phyloP scores from a whole-genome alignment of 2,888 invertebrate species.

The Choreutis nemorana region DNA sequence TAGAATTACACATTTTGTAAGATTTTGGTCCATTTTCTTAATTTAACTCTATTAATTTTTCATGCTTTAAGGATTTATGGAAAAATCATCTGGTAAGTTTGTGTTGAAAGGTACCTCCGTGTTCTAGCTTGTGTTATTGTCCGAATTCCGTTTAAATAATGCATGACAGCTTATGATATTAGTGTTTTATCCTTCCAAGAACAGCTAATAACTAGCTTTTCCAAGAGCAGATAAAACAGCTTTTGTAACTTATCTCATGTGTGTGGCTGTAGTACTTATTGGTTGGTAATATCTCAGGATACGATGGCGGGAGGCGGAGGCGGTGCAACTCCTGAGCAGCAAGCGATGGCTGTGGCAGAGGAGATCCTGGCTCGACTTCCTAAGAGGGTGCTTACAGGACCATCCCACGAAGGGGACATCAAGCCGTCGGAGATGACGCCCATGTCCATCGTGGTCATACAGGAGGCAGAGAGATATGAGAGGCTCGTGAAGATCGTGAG shows the following conservation, averaged over 20 bases:
- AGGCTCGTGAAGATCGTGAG: constrained; percentile 77
- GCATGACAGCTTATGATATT: constrained; percentile 1
- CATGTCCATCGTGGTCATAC: constrained; percentile 93
- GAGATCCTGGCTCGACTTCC: constrained; percentile 84
- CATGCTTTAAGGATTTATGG: constrained; percentile 55
- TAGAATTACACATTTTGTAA: constrained; percentile 1
- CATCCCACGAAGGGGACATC: constrained; percentile 72
- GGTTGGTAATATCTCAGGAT: constrained; percentile 65
- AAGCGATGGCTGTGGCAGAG: constrained; percentile 79
- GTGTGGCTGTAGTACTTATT: no score
- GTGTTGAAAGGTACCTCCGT: neutral
- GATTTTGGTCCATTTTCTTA: neutral
- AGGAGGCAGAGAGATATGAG: constrained; percentile 85
- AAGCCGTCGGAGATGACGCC: constrained; percentile 83
- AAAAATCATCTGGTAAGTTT: constrained; percentile 44
- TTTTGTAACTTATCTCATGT: no score
- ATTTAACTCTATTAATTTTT: constrained; percentile 16
- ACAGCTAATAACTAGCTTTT: neutral
- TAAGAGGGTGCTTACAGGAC: constrained; percentile 70
- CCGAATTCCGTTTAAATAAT: constrained; percentile 9
- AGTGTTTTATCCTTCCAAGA: neutral
- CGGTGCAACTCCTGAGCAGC: constrained; percentile 78
- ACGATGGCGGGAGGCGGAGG: constrained; percentile 66
- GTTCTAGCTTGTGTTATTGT: no score
- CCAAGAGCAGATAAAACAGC: no score